These are phyloP conservation scores for Perca flavescens DNA, from an alignment of 2,113 vertebrate species.

Conservation along the genomic window DNA sequence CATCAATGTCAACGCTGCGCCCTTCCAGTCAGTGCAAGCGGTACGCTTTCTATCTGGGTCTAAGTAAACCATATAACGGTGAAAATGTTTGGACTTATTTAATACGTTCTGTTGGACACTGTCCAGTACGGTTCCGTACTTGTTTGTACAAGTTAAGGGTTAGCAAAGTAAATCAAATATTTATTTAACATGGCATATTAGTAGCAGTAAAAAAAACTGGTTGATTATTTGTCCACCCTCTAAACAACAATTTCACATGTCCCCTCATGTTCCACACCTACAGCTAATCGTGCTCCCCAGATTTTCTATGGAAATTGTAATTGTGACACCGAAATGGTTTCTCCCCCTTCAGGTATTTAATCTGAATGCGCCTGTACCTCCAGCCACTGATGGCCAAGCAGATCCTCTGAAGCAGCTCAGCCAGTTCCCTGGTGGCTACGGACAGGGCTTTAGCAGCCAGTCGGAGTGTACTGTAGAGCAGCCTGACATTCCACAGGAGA, in stretches of 20 bases:
- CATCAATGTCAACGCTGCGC: slow-evolving; percentile 98
- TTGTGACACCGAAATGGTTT: neutral
- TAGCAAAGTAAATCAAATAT: neutral
- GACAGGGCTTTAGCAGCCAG: slow-evolving; percentile 91
- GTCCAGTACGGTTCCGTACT: neutral
- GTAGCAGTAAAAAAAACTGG: neutral
- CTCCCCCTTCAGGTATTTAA: slow-evolving; percentile 92
- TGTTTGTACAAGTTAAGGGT: neutral
- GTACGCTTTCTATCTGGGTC: slow-evolving; percentile 81
- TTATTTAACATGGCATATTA: neutral
- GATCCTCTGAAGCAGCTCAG: slow-evolving; percentile 92
- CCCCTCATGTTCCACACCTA: neutral
- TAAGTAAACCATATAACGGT: neutral
- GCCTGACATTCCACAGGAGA: slow-evolving; percentile 93
- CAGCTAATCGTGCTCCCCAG: neutral
- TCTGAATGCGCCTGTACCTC: slow-evolving; percentile 95
- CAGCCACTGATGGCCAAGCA: slow-evolving; percentile 87
- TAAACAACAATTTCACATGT: neutral
- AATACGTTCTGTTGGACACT: neutral
- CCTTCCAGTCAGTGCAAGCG: slow-evolving; percentile 99
- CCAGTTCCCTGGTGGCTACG: slow-evolving; percentile 93
- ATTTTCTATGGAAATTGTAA: neutral
- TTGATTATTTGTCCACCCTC: neutral
- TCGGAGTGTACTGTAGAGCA: slow-evolving; percentile 90
- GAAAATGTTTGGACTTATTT: slow-evolving; percentile 9